Conservation (phyloP, 1,140 invertebrate species). For the Nephila pilipes region DNA sequence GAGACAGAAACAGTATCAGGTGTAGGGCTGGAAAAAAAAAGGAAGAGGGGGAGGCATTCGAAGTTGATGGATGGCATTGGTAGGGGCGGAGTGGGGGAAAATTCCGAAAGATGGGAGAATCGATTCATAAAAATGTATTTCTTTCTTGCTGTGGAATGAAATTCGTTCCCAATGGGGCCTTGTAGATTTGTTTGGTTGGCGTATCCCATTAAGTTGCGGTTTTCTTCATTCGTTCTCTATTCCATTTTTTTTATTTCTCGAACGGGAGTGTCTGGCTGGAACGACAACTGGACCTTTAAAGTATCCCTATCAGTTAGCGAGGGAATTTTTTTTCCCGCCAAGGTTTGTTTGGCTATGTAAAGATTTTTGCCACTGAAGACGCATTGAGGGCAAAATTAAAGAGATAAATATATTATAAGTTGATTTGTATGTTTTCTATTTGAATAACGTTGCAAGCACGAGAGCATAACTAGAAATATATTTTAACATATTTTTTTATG, state of each 20-base stretch:
- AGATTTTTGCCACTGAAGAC: background rate
- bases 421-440: too few relatives aligned
- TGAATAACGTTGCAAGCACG: too few relatives aligned
- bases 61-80: conserved; percentile 65
- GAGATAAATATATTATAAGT: too few relatives aligned
- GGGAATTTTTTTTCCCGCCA: background rate
- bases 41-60: conserved; percentile 31
- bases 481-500: too few relatives aligned
- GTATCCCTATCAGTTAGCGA: background rate
- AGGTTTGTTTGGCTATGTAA: background rate
- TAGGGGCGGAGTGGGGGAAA: conserved; percentile 21
- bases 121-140: conserved; percentile 76
- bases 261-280: background rate
- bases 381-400: background rate
- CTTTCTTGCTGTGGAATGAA: conserved; percentile 47
- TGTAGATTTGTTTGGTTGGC: conserved; percentile 38
- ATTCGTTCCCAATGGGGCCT: conserved; percentile 49
- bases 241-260: background rate
- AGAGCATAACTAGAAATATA: too few relatives aligned
- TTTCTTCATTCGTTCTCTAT: background rate
- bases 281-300: background rate
- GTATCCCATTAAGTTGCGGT: conserved; percentile 27
- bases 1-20: conserved; percentile 59
- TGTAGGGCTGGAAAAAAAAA: conserved; percentile 32
- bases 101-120: conserved; percentile 61